Conservation (phyloP, 92 coral and sea anemone species). For the Chrysogorgia sp. region DNA sequence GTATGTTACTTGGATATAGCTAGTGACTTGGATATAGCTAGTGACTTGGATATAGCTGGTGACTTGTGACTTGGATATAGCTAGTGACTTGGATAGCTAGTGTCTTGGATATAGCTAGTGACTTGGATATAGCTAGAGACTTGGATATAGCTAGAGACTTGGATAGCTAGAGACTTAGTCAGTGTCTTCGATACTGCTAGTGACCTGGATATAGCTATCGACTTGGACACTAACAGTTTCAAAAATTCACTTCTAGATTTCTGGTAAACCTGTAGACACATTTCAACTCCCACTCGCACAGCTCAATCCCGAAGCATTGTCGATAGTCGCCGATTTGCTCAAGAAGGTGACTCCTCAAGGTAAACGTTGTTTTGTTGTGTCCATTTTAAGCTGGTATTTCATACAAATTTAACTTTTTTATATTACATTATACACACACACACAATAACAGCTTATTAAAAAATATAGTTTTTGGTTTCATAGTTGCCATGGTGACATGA, state of each 20-base stretch:
- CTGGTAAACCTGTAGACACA: slow-evolving; percentile 18
- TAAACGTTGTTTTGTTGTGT: no score
- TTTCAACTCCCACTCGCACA: slow-evolving; percentile 21
- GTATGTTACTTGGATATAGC: neutral
- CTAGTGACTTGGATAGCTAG: no score
- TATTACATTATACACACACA: no score
- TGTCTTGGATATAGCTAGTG: neutral
- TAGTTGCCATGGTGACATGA: no score
- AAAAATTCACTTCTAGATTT: slow-evolving; percentile 1
- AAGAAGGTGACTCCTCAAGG: slow-evolving; percentile 42
- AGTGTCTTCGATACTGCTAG: neutral
- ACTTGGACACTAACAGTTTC: neutral
- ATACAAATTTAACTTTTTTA: no score
- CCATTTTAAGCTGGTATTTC: no score
- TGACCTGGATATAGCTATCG: neutral
- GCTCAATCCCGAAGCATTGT: slow-evolving; percentile 21
- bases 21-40: neutral
- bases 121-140: neutral
- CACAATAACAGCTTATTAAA: no score
- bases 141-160: neutral
- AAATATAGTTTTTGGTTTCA: no score
- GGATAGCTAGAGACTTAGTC: no score
- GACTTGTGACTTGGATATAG: no score
- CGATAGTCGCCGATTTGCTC: slow-evolving; percentile 33
- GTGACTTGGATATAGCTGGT: neutral